Base-by-base conservation (phyloP, 1,140 invertebrate genomes). In the Solenopsis fugax region DNA sequence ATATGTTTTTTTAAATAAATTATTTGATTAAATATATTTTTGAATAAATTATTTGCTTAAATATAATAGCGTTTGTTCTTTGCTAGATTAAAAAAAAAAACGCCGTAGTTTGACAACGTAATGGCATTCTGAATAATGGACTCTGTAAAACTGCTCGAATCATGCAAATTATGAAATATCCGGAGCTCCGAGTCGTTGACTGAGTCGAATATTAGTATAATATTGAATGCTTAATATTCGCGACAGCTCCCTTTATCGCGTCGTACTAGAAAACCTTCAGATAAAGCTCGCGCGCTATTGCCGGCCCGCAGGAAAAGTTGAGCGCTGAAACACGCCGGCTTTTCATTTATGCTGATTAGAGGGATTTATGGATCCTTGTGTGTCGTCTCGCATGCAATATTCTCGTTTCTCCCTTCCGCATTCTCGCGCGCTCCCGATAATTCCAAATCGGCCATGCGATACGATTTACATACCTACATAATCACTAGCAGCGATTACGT, bases 201-300 rank as follows among this genome's bases (percentile, higher is more conserved):
- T 13, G 13, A 54, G n/a, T 71, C 6, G 0, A 29, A 29, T 29
- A 29, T 29, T 29, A 29, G 29, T 12, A n/a, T n/a, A 37, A 81
- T 72, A 72, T 81, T 21, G 78, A 71, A 81, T 72, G 37, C 37
- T 81, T 71, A 34, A 71, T 81, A 81, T 69, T 21, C 62, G 5
- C 64, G 64, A 69, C 5, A 45, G 10, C 16, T 45, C 16, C 12
- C 37, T 81, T 72, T 81, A 71, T 69, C 48, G 13, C 48, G 21
- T 13, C 13, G 16, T 45, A 21, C 18, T 41, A 72, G 37, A 56
- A 69, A 81, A 41, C 37, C 69, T 71, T 37, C n/a, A n/a, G 10
- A 5, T 29, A 41, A 85, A 52, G 56, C 71, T 24, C 24, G 24
- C 41, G 24, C 41, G 21, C n/a, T 62, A 85, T n/a, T 65, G 34